Conservation (phyloP, 2,113 vertebrate genomes). For the Chinchilla lanigera region DNA sequence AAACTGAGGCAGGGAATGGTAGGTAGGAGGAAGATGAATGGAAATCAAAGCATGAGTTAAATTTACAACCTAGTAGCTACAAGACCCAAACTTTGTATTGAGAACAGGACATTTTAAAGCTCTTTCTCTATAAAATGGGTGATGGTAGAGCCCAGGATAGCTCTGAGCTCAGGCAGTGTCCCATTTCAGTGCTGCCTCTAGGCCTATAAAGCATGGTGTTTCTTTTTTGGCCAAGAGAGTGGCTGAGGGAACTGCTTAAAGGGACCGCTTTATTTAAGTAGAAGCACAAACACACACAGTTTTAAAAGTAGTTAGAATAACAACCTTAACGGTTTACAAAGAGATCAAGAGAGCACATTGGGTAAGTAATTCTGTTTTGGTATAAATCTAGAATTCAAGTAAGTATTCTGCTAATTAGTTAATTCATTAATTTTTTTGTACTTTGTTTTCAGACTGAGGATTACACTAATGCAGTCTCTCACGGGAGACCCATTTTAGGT, state of each 20-base stretch:
- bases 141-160: background rate
- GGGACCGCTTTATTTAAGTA: background rate
- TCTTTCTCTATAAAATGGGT: background rate
- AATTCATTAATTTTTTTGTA: constrained; percentile 33
- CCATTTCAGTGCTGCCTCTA: background rate
- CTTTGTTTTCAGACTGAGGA: constrained; percentile 25
- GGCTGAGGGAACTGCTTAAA: background rate
- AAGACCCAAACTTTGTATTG: background rate
- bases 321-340: background rate
- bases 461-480: background rate
- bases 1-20: background rate
- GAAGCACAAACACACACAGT: background rate
- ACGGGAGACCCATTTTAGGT: background rate
- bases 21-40: background rate
- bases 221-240: background rate
- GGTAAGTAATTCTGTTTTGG: constrained; percentile 28
- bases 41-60: background rate
- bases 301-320: background rate
- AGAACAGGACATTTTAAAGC: background rate
- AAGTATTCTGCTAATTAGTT: constrained; percentile 35
- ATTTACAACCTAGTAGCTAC: background rate
- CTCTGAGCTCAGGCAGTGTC: background rate
- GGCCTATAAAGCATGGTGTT: background rate
- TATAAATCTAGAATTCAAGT: constrained; percentile 54
- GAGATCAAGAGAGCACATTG: background rate